Evolutionary conservation across 2,113 vertebrate species (phyloP).

Genomic region (human (Homo sapiens)): GRCh38 chr14:47414501-47415000

Average conservation of each 20-base stretch:
- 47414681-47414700: neutral
- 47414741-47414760: conserved; percentile 50
- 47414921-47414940: conserved; percentile 32
- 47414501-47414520: neutral
- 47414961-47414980: conserved; percentile 39
- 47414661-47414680: neutral
- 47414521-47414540: neutral
- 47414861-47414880: conserved; percentile 16
- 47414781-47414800: neutral
- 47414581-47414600: conserved; percentile 7
- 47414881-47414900: neutral
- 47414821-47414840: conserved; percentile 52
- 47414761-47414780: conserved; percentile 68
- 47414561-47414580: conserved; percentile 41
- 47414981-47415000: conserved; percentile 37
- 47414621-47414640: neutral
- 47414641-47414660: conserved; percentile 1
- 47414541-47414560: neutral
- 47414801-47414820: conserved; percentile 44
- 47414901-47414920: conserved; percentile 35
- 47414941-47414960: neutral
- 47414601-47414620: neutral
- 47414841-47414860: conserved; percentile 26
- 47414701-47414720: conserved; percentile 41
- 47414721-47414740: neutral